Percentiles rank a stretch among this genome's conserved stretches.
phyloP scores from a whole-genome alignment of 2,113 vertebrate species.

The Podarcis cretensis region DNA sequence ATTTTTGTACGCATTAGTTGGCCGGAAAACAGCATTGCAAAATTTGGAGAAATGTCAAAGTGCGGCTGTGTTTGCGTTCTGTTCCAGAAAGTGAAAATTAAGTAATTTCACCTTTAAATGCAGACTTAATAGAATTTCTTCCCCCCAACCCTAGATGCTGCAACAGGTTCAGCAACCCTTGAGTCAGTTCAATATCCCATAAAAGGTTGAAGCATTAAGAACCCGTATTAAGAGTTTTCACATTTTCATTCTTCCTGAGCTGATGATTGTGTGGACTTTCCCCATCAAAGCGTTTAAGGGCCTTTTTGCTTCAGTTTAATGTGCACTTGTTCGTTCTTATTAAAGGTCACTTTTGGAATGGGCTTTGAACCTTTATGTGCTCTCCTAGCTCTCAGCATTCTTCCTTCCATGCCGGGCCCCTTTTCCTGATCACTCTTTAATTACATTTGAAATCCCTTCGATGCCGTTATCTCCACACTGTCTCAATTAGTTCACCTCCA shows the following conservation, averaged over 20 bases:
- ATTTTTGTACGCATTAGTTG: no score
- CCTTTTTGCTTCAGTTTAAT: constrained; percentile 17
- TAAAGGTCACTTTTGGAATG: constrained; percentile 48
- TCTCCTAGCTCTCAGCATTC: constrained; percentile 44
- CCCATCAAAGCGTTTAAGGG: constrained; percentile 7
- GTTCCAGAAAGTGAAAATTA: no score
- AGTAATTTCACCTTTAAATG: no score
- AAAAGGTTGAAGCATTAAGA: no score
- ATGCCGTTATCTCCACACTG: constrained; percentile 49
- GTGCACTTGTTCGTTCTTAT: constrained; percentile 36
- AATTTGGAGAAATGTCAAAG: no score
- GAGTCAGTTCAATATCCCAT: not conserved
- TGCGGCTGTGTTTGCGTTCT: no score
- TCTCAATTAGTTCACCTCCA: constrained; percentile 74
- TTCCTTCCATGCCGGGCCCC: constrained; percentile 28
- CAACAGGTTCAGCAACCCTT: not conserved
- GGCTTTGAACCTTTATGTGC: constrained; percentile 50
- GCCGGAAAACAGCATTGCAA: no score
- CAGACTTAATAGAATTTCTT: not conserved
- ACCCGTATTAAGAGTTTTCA: not conserved
- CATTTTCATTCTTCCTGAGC: no score
- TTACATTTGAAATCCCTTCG: constrained; percentile 73
- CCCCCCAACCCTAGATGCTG: no score
- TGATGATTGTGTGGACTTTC: constrained; percentile 21
- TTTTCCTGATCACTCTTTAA: constrained; percentile 58